Base-by-base conservation (phyloP, 2,797 vertebrate species). In the Mycteria americana region DNA sequence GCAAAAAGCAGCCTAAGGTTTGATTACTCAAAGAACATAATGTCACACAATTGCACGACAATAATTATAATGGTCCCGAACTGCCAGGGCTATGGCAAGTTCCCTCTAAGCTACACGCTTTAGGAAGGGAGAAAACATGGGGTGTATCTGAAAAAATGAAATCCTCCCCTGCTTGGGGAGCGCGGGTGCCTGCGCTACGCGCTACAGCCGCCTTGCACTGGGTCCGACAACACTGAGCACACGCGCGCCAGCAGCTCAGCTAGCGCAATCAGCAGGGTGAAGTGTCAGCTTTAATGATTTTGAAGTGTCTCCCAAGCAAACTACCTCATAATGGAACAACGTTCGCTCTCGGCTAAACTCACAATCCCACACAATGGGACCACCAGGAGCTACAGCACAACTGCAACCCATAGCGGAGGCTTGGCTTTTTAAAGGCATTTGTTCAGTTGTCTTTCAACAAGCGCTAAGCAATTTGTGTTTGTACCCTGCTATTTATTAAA, bases 361-460 rank as follows among this genome's bases (percentile, higher is more conserved):
- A 28, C 31, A 57, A 1, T 19, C 74, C 63, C 30, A 22, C 51
- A 57, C 77, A 48, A 33, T 11, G 37, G 60, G 77, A 53, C 45
- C 60, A 92, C 41, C 48, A 75, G 91, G 77, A 95, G 73, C 68
- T 75, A 27, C 82, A 74, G 93, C 82, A 75, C 54, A 88, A 86
- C 31, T 5, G 1, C 96, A 91, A 92, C 15, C 53, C 17, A 1
- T 7, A 23, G 53, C 0, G 0, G 27, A 30, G 33, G 25, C 41
- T 73, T 37, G 80, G 69, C 41, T 95, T 88, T 92, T 84, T 28
- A 48, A 85, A 76, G 62, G 60, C 15, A 11, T 85, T 80, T 91
- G 33, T 91, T 82, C 46, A 19, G 59, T 62, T 96, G 95, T 79
- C 75, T 96, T 96, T 96, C 95, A 85, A 91, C 88, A 93, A 91